These are phyloP conservation scores for Aphelinus atriplicis DNA, from an alignment of 1,140 invertebrate genomes.

Conservation along the genomic window DNA sequence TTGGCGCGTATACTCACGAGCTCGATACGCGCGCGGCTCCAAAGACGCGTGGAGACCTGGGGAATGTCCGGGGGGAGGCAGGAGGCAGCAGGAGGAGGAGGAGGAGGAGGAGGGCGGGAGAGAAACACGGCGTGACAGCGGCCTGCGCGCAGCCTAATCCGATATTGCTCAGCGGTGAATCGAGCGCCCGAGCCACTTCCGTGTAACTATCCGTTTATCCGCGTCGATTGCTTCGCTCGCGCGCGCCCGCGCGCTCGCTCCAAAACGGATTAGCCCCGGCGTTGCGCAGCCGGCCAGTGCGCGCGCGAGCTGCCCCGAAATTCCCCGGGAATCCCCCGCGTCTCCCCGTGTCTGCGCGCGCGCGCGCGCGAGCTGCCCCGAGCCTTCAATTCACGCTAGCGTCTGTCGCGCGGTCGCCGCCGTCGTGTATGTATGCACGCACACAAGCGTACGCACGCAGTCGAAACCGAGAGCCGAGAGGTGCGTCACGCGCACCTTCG, in stretches of 20 bases:
- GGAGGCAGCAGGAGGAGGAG: background rate
- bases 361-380: no score
- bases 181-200: constrained; percentile 26
- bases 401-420: background rate
- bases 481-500: no score
- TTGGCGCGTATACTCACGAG: no score
- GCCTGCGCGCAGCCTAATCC: constrained; percentile 14
- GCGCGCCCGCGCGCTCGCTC: background rate
- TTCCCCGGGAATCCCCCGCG: no score
- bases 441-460: background rate
- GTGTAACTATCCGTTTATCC: constrained; percentile 36
- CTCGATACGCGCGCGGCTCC: background rate
- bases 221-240: constrained; percentile 29
- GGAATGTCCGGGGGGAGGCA: background rate
- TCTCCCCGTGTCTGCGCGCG: no score
- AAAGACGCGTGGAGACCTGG: background rate
- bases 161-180: constrained; percentile 33
- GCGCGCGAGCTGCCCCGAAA: no score
- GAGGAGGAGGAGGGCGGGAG: background rate
- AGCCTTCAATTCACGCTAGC: no score
- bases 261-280: no score
- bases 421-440: background rate
- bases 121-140: background rate
- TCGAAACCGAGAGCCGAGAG: no score
- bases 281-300: no score